Evolutionary conservation across 2,888 invertebrate species (phyloP), one percentile per base, ranked within the genome.

Genomic region (Scaptomyza flava): DNA sequence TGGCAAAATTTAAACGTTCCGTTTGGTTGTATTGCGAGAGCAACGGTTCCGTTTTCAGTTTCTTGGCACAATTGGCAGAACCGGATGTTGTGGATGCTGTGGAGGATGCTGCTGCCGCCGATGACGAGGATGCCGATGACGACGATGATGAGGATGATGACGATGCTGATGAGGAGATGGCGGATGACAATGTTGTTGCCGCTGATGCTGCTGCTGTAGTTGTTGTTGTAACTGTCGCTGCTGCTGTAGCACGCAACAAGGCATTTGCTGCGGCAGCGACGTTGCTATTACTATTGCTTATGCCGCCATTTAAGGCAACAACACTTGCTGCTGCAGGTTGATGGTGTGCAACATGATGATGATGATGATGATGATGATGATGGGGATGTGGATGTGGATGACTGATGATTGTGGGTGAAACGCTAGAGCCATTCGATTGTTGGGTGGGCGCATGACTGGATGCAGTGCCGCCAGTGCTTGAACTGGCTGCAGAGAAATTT

Each of bases 391-490:
- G 50, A 50, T 50, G 50, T 23, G 50, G 72, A 42, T 75, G 76
- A 58, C 72, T 75, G 51, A 85, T 79, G 46, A 85, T 83, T 59
- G 89, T 88, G 67, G 90, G 90, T 31, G 90, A 90, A n/a, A 90
- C 76, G 71, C 90, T 90, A 56, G 90, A 90, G 41, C 90, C 87
- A 45, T 90, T 90, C 4, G 90, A 90, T 60, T 90, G 90, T 63
- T 90, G 90, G 30, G 90, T 90, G 48, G 90, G 90, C 47, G 90
- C 90, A 78, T 90, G 90, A 70, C 90, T 90, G 69, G 90, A 90
- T 14, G 89, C 87, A 56, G 90, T 90, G 62, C 90, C 90, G 34
- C 90, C 90, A n/a, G 90, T 90, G 53, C 90, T 90, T 27, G 88
- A 90, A 45, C 90, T 90, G 53, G 90, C 90, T 34, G 90, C 90